A percentile compares a stretch with the other conserved stretches of the same genome.
These are phyloP conservation scores for Pangasius sanitwongsei DNA, from an alignment of 2,797 vertebrate genomes.

Conservation along the genomic window DNA sequence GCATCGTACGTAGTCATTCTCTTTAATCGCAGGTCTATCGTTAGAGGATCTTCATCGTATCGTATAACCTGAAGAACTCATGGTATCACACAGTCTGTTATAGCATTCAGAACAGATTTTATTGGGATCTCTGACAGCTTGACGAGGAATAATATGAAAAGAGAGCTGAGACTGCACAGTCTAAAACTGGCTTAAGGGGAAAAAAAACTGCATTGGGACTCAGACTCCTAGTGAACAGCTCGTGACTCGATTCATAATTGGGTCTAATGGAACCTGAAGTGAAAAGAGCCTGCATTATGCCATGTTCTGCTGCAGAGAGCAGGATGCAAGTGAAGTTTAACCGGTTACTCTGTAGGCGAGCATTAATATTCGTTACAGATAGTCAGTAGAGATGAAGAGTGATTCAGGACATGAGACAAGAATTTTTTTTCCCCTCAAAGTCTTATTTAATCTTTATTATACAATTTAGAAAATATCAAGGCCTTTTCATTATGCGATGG, in stretches of 20 bases:
- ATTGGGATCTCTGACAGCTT: not conserved
- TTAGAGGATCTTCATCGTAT: not conserved
- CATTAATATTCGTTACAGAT: not conserved
- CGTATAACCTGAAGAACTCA: not conserved
- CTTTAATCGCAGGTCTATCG: not conserved
- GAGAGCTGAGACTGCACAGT: not conserved
- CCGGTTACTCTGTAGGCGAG: not conserved
- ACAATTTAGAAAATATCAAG: not conserved
- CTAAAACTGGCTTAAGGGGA: not conserved
- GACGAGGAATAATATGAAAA: not conserved
- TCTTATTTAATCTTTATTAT: conserved; percentile 14
- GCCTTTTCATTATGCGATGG: not conserved
- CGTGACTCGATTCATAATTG: not conserved
- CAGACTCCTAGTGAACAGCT: not conserved
- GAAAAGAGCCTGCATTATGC: not conserved
- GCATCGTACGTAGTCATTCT: not conserved
- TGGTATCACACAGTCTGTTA: not conserved
- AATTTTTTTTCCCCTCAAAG: not conserved
- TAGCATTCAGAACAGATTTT: not conserved
- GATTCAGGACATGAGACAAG: not conserved
- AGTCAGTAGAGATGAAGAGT: not conserved
- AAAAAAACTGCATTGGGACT: not conserved
- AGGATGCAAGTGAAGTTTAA: not conserved
- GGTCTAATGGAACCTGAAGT: not conserved
- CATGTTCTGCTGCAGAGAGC: not conserved